phyloP scores from a whole-genome alignment of 2,113 vertebrate genomes.

The Serilophus lunatus region DNA sequence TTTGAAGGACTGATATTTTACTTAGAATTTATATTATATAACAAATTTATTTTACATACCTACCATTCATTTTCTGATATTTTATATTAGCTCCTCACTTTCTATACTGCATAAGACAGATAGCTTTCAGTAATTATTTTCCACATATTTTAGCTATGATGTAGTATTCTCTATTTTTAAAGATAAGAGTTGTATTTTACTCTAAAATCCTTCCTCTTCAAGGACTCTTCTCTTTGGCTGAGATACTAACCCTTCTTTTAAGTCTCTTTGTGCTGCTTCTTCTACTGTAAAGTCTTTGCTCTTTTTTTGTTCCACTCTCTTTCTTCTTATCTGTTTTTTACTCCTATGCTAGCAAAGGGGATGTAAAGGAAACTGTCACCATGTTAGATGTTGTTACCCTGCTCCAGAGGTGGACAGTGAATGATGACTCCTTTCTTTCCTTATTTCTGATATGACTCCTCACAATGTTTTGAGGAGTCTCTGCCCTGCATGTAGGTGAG shows the following conservation, averaged over 20 bases:
- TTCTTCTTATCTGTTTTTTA: not conserved
- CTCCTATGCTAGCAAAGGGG: not conserved
- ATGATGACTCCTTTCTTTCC: not conserved
- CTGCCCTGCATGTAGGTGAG: not conserved
- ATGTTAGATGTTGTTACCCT: not conserved
- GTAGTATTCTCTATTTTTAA: not conserved
- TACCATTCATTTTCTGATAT: not conserved
- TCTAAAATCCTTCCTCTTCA: not conserved
- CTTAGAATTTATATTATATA: not conserved
- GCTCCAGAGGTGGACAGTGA: not conserved
- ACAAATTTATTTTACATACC: not conserved
- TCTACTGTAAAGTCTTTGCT: not conserved
- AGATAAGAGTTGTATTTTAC: not conserved
- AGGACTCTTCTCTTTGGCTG: not conserved
- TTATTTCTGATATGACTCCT: not conserved
- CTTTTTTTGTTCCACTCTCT: not conserved
- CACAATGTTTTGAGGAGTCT: not conserved
- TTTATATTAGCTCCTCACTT: not conserved
- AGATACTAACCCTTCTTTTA: not conserved
- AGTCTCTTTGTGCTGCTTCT: not conserved
- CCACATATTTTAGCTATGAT: not conserved
- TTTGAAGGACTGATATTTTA: not conserved
- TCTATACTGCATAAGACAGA: not conserved
- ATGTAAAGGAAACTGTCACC: not conserved
- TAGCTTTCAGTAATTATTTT: not conserved